Percentiles rank a stretch among this genome's conserved stretches.
Conservation (phyloP, 2,113 vertebrate genomes). For the Axis porcinus region DNA sequence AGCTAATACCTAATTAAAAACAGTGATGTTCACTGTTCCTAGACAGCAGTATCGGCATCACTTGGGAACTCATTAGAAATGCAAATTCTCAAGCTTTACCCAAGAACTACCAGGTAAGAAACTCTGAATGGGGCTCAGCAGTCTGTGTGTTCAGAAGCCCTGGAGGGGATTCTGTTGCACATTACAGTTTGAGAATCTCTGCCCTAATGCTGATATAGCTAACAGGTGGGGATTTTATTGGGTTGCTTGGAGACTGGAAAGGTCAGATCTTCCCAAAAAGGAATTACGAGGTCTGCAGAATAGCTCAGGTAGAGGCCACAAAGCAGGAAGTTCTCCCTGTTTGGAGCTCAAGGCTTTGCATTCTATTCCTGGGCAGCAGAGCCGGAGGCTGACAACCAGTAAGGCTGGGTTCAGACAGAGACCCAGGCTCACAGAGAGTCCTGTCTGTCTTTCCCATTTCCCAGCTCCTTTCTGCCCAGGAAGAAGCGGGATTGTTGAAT, state of each 20-base stretch:
- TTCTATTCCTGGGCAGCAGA: neutral
- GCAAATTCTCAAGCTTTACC: neutral
- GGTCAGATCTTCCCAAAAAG: neutral
- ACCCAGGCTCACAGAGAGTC: neutral
- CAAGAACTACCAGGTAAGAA: neutral
- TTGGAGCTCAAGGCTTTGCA: neutral
- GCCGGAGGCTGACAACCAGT: neutral
- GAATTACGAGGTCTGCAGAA: neutral
- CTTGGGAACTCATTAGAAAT: neutral
- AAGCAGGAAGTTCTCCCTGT: neutral
- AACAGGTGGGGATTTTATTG: neutral
- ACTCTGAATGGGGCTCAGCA: neutral
- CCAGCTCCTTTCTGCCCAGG: neutral
- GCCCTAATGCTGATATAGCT: neutral
- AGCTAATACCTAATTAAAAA: neutral
- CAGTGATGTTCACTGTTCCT: neutral
- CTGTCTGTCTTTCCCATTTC: rapidly evolving
- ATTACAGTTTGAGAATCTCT: neutral
- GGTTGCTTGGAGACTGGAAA: neutral
- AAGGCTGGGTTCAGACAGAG: neutral
- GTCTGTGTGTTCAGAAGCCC: neutral
- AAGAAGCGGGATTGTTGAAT: neutral
- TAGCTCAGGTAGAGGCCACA: neutral
- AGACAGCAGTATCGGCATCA: neutral
- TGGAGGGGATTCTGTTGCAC: neutral